These are phyloP conservation scores for Esox niger DNA, from an alignment of 2,113 vertebrate species.

Conservation along the genomic window DNA sequence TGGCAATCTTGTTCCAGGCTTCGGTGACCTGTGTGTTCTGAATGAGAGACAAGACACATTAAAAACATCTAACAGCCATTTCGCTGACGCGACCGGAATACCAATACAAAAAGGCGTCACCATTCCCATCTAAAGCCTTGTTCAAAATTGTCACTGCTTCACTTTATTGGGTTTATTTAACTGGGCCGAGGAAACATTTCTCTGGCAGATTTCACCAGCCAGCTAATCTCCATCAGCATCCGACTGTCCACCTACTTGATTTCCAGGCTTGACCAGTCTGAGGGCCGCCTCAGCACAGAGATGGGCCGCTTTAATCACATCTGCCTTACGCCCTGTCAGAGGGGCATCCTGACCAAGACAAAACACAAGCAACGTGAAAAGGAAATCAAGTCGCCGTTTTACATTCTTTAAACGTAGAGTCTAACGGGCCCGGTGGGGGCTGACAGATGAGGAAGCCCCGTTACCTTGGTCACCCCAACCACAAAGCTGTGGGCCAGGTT, in stretches of 20 bases:
- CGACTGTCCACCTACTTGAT: slow-evolving; percentile 76
- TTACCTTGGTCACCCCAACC: slow-evolving; percentile 84
- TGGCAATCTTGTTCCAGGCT: slow-evolving; percentile 98
- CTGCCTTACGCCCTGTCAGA: slow-evolving; percentile 90
- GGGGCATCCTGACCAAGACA: slow-evolving; percentile 78
- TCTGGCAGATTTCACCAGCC: too few species aligned
- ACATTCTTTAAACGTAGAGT: not conserved
- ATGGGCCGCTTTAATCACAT: slow-evolving; percentile 91
- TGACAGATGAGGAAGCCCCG: too few species aligned
- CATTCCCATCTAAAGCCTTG: not conserved
- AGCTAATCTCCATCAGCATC: too few species aligned
- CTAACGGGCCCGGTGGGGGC: not conserved
- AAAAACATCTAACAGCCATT: not conserved
- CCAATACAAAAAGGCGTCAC: not conserved
- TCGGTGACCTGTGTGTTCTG: slow-evolving; percentile 97
- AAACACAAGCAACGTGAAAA: not conserved
- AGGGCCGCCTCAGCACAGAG: slow-evolving; percentile 94
- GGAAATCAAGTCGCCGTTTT: not conserved
- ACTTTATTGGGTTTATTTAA: too few species aligned
- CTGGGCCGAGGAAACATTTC: too few species aligned
- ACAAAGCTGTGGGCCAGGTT: slow-evolving; percentile 93
- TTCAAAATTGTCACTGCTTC: too few species aligned
- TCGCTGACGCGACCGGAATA: not conserved
- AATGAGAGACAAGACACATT: slow-evolving; percentile 9
- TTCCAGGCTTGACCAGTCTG: slow-evolving; percentile 95